Percentiles rank a stretch among this genome's conserved stretches.
Conservation (phyloP, 2,797 vertebrate genomes). For the Clarias laeviceps region DNA sequence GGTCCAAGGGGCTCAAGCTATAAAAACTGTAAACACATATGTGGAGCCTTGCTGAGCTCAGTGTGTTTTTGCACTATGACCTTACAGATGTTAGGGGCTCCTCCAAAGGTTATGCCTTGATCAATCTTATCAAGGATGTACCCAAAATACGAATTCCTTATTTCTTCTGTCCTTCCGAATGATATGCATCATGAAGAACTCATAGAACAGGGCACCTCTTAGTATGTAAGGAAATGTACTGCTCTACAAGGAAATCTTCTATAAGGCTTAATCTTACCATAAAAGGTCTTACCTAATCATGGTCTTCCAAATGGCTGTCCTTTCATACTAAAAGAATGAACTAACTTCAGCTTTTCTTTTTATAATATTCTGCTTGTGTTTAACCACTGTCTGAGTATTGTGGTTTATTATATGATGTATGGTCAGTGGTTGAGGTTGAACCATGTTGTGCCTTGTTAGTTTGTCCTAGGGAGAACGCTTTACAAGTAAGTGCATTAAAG, state of each 20-base stretch:
- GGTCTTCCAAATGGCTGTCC: neutral
- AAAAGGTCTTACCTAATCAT: neutral
- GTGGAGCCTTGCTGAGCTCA: constrained; percentile 15
- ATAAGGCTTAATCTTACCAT: neutral
- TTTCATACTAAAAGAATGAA: neutral
- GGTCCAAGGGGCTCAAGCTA: constrained; percentile 12
- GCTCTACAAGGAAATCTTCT: neutral
- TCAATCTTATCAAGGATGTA: neutral
- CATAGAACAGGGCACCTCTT: neutral
- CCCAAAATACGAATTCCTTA: neutral
- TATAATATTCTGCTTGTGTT: neutral
- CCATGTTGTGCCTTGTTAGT: neutral
- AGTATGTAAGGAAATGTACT: neutral
- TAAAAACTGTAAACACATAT: constrained; percentile 19
- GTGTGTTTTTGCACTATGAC: constrained; percentile 2
- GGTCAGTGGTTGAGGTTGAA: neutral
- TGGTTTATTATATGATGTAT: neutral
- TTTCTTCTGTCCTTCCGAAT: neutral
- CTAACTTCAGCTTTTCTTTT: neutral
- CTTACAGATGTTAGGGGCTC: constrained; percentile 15
- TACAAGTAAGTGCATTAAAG: neutral
- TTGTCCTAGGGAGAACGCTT: neutral
- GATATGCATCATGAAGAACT: neutral
- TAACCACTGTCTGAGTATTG: neutral
- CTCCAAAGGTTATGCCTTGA: neutral